phyloP scores from a whole-genome alignment of 2,113 vertebrate species.

The Sylvietta virens region DNA sequence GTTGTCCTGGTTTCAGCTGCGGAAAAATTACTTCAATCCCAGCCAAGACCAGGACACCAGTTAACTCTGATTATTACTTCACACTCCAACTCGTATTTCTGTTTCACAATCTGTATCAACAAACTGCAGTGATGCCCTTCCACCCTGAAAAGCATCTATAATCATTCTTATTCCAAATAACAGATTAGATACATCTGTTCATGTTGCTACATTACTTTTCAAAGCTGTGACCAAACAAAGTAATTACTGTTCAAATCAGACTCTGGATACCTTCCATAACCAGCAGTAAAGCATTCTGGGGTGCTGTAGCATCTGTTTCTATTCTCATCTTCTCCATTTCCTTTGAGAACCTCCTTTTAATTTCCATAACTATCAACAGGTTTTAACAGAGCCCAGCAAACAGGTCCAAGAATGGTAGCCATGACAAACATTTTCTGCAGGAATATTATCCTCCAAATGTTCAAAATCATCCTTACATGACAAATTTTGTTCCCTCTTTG shows the following conservation, averaged over 20 bases:
- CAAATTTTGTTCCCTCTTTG: not conserved
- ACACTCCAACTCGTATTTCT: not conserved
- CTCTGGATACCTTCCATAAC: not conserved
- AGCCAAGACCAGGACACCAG: not conserved
- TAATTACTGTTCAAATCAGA: not conserved
- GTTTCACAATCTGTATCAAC: not conserved
- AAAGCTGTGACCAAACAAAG: conserved; percentile 19
- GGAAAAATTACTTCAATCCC: not conserved
- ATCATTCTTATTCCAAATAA: not conserved
- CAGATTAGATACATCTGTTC: conserved; percentile 15
- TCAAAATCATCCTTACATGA: not conserved
- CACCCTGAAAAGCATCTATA: not conserved
- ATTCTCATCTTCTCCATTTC: not conserved
- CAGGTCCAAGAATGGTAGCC: not conserved
- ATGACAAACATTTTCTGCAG: not conserved
- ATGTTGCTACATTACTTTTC: not conserved
- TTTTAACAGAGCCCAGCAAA: not conserved
- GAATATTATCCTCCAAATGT: not conserved
- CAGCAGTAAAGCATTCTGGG: not conserved
- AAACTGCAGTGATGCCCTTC: not conserved
- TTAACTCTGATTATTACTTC: not conserved
- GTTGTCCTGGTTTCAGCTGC: not conserved
- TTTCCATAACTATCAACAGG: not conserved
- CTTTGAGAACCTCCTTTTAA: not conserved
- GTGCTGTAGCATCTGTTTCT: not conserved